Conservation (phyloP, 1,140 invertebrate genomes). For the Pomacea maculata region DNA sequence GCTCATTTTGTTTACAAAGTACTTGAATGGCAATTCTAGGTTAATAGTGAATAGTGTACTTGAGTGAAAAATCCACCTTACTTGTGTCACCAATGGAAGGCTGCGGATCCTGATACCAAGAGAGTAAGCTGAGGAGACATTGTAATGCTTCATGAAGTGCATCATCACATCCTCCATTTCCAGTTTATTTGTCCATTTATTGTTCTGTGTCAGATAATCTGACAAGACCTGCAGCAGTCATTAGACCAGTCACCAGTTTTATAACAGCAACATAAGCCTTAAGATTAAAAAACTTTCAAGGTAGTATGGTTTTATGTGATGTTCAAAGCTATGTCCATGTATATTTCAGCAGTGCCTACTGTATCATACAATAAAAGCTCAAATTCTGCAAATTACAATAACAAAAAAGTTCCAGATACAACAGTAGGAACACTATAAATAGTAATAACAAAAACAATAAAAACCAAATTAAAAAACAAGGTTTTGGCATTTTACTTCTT, state of each 20-base stretch:
- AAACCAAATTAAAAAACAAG: too few species aligned
- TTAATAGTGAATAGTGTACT: too few species aligned
- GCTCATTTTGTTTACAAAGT: too few species aligned
- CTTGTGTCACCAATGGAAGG: conserved; percentile 54
- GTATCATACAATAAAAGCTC: not conserved
- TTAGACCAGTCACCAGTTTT: too few species aligned
- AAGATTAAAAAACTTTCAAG: too few species aligned
- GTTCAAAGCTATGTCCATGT: too few species aligned
- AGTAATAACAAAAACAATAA: too few species aligned
- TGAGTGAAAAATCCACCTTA: conserved; percentile 21
- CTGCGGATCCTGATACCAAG: conserved; percentile 60
- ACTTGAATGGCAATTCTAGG: too few species aligned
- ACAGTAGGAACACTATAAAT: too few species aligned
- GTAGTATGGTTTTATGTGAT: too few species aligned
- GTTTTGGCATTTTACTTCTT: too few species aligned
- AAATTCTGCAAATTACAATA: not conserved
- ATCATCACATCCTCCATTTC: conserved; percentile 56
- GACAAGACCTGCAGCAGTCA: conserved; percentile 10
- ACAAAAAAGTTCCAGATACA: not conserved
- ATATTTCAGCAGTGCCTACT: not conserved
- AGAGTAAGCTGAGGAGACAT: conserved; percentile 46
- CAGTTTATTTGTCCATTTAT: conserved; percentile 50
- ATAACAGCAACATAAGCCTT: too few species aligned
- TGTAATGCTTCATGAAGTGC: conserved; percentile 49
- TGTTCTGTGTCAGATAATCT: conserved; percentile 45